Evolutionary conservation across 2,797 vertebrate species (phyloP), one percentile per base, ranked within the genome.

Genomic region (Tragopan temminckii): DNA sequence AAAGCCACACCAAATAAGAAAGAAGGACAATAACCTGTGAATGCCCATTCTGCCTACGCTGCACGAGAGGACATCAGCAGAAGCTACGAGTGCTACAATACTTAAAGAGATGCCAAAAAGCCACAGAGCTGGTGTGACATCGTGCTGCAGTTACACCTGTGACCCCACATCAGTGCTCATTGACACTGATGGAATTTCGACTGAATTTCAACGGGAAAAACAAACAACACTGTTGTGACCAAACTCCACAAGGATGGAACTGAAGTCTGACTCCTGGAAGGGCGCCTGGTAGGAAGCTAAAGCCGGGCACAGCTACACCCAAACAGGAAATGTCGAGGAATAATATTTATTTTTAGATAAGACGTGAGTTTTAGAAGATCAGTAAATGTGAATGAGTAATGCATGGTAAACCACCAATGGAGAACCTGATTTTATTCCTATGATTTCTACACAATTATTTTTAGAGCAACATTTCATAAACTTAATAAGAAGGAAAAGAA

Each of bases 391-490:
- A 93, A 55, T 63, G 74, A 87, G 82, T 72, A 80, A 84, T 42
- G 27, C 81, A 69, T 31, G 92, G 62, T 19, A 63, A 95, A 85
- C 80, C 61, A 75, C 74, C 68, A 74, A 3, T 59, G 80, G 82
- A 91, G 61, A 83, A 87, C 17, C 61, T 90, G 84, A 74, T 59
- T 93, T 93, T 88, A 79, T 70, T 77, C 84, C 86, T 68, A 38
- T 13, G 31, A 78, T 95, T 92, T 88, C 50, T 57, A 84, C 80
- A 91, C 71, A 88, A 91, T 93, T 94, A 84, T 84, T 94, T 96
- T 96, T 69, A 89, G 80, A 95, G 74, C 79, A 95, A 90, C 89
- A 79, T 91, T 95, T 95, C 86, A 84, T 90, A 92, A 97, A 95
- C 61, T 91, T 86, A 95, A 96, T 96, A 96, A 93, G 81, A 86